phyloP scores from a whole-genome alignment of 2,888 invertebrate species.

The Lepidochrysops patricia region DNA sequence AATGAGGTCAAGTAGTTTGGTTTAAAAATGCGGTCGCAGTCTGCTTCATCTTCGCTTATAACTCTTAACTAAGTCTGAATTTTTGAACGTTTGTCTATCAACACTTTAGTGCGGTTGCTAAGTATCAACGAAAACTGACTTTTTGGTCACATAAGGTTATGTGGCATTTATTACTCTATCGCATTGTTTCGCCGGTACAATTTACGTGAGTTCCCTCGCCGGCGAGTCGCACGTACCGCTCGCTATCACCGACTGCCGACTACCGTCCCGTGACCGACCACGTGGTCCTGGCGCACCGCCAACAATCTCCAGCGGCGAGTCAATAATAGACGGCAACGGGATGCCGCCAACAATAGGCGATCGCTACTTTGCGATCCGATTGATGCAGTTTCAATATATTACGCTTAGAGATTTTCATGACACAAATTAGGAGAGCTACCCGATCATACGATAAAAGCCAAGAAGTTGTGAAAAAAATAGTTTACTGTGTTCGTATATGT shows the following conservation, averaged over 20 bases:
- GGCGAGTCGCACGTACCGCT: neutral
- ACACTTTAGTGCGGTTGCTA: neutral
- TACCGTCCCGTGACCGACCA: conserved; percentile 63
- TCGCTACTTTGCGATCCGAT: conserved; percentile 22
- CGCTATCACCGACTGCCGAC: neutral
- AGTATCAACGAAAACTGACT: too few species aligned
- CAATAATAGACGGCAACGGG: conserved; percentile 72
- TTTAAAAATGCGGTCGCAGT: neutral
- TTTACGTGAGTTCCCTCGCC: neutral
- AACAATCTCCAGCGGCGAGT: conserved; percentile 72
- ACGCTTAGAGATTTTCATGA: neutral
- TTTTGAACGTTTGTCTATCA: too few species aligned
- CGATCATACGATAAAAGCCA: too few species aligned
- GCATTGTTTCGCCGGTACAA: neutral
- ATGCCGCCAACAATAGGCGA: conserved; percentile 72
- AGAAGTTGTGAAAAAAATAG: too few species aligned
- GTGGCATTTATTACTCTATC: too few species aligned
- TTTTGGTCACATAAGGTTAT: too few species aligned
- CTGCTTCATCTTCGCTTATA: neutral
- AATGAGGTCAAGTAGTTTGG: neutral
- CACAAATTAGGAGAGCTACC: too few species aligned
- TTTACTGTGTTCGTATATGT: too few species aligned
- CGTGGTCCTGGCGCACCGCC: conserved; percentile 69
- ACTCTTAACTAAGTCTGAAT: neutral
- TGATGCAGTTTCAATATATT: conserved; percentile 1